Percentiles rank a stretch among this genome's conserved stretches.
Conservation (phyloP, 2,888 invertebrate genomes). For the Amiota minor region DNA sequence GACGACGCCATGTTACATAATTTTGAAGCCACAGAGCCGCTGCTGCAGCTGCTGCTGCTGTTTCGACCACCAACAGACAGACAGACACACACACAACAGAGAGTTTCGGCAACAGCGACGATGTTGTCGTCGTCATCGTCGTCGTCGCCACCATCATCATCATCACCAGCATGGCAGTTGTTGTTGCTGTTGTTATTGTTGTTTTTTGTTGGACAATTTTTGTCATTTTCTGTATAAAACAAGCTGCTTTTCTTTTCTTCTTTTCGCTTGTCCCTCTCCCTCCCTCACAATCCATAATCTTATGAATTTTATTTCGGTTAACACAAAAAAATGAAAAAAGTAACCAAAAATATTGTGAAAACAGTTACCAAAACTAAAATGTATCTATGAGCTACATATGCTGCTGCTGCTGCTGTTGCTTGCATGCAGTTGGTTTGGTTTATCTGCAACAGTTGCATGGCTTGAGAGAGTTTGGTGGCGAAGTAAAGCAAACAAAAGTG, state of each 20-base stretch:
- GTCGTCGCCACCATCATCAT: background rate
- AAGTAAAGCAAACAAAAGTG: constrained; percentile 1
- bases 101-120: constrained; percentile 1
- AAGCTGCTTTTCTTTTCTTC: constrained; percentile 1
- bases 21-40: constrained; percentile 23
- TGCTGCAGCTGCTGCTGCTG: background rate
- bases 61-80: too few relatives aligned
- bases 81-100: too few relatives aligned
- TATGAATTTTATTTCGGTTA: constrained; percentile 38
- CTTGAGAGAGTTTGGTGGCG: background rate
- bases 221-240: constrained; percentile 11
- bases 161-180: background rate
- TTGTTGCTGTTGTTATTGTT: background rate
- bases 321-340: constrained; percentile 11
- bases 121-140: background rate
- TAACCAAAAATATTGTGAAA: constrained; percentile 19
- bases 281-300: too few relatives aligned
- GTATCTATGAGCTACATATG: constrained; percentile 34
- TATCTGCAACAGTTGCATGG: constrained; percentile 24
- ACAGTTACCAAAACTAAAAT: constrained; percentile 41
- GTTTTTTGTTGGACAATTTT: constrained; percentile 23
- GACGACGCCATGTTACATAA: constrained; percentile 27
- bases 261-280: too few relatives aligned
- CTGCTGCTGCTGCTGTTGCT: background rate
- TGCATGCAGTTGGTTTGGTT: background rate